Percentiles rank a stretch among this genome's conserved stretches.
Conservation (phyloP, 2,888 invertebrate species). For the Drosophila meridiana region DNA sequence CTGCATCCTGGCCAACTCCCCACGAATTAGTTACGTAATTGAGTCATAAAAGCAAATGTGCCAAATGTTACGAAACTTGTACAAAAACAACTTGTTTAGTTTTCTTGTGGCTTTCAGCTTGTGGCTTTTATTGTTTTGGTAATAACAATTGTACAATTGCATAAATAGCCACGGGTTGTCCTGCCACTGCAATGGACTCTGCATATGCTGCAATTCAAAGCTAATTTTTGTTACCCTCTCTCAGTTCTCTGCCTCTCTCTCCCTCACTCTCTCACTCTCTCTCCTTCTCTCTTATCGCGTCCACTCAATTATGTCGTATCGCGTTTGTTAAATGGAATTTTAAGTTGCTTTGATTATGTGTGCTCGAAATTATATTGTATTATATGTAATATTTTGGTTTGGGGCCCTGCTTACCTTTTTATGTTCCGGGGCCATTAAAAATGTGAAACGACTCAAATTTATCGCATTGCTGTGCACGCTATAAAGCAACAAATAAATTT, state of each 20-base stretch:
- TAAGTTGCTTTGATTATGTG: slow-evolving; percentile 75
- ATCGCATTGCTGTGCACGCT: slow-evolving; percentile 72
- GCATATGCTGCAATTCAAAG: slow-evolving; percentile 69
- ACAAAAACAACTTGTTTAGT: slow-evolving; percentile 24
- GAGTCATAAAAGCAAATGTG: slow-evolving; percentile 85
- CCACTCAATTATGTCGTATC: slow-evolving; percentile 77
- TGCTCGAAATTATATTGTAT: slow-evolving; percentile 56
- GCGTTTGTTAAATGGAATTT: slow-evolving; percentile 74
- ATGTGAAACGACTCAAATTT: slow-evolving; percentile 63
- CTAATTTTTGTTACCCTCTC: not conserved
- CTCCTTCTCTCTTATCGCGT: slow-evolving; percentile 15
- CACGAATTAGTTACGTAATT: slow-evolving; percentile 83
- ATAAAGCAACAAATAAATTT: slow-evolving; percentile 81
- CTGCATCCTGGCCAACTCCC: slow-evolving; percentile 48
- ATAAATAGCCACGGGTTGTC: slow-evolving; percentile 72
- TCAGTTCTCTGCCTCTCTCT: too few relatives aligned
- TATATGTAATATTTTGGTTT: slow-evolving; percentile 61
- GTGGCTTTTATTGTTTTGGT: slow-evolving; percentile 2
- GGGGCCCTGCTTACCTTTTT: slow-evolving; percentile 10
- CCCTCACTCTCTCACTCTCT: not conserved
- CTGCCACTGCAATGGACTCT: slow-evolving; percentile 50
- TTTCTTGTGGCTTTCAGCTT: not conserved
- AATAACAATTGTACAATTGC: slow-evolving; percentile 77
- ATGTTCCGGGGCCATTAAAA: slow-evolving; percentile 64
- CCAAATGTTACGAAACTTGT: slow-evolving; percentile 78